phyloP scores from a whole-genome alignment of 2,797 vertebrate species.

The Bovichtus diacanthus region DNA sequence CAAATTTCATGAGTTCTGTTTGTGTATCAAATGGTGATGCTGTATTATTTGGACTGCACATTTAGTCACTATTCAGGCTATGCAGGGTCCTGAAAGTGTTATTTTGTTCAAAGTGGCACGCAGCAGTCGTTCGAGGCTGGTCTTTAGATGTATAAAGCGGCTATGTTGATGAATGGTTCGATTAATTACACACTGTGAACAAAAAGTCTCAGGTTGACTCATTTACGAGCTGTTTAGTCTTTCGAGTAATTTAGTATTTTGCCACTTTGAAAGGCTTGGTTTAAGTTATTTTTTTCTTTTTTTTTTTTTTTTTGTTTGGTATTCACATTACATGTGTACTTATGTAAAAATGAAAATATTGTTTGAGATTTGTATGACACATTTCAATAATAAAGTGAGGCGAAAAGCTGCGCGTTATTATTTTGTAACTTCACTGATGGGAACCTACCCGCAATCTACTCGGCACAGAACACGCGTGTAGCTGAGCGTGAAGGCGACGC shows the following conservation, averaged over 20 bases:
- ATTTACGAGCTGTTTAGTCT: conserved; percentile 42
- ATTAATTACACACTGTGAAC: conserved; percentile 79
- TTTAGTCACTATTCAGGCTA: conserved; percentile 31
- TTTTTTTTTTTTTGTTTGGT: conserved; percentile 32
- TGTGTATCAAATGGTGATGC: conserved; percentile 23
- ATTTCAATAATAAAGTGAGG: conserved; percentile 77
- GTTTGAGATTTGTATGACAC: conserved; percentile 76
- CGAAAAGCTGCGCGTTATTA: conserved; percentile 13
- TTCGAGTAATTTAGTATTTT: conserved; percentile 46
- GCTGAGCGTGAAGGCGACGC: no score
- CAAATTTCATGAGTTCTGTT: conserved; percentile 39
- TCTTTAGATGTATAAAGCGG: conserved; percentile 34
- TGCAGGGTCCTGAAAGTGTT: conserved; percentile 43
- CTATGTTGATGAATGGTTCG: conserved; percentile 45
- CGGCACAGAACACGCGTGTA: not conserved
- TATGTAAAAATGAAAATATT: conserved; percentile 71
- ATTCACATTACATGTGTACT: conserved; percentile 60
- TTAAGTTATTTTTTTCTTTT: conserved; percentile 83
- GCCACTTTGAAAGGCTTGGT: conserved; percentile 56
- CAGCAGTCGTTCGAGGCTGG: conserved; percentile 27
- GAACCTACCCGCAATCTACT: no score
- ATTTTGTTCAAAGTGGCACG: conserved; percentile 32
- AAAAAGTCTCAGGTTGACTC: conserved; percentile 74
- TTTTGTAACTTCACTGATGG: conserved; percentile 61
- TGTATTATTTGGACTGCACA: conserved; percentile 43